phyloP scores from a whole-genome alignment of 1,140 invertebrate species.

The Heliconius nattereri region DNA sequence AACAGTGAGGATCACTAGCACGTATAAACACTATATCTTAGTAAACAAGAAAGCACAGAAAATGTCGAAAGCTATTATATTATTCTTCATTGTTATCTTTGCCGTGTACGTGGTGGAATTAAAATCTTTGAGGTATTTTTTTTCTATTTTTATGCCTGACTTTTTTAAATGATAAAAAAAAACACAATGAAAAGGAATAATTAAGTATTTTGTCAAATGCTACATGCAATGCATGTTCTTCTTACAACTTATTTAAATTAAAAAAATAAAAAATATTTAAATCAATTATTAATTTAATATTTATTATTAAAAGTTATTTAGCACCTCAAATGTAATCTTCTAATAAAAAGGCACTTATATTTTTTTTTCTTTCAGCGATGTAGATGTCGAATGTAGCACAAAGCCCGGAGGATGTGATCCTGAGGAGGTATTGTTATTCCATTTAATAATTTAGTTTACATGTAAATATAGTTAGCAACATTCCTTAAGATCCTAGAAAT shows the following conservation, averaged over 20 bases:
- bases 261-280: too few relatives aligned
- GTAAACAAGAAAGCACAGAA: not conserved
- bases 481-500: too few relatives aligned
- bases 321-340: too few relatives aligned
- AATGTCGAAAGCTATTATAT: not conserved
- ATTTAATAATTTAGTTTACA: too few relatives aligned
- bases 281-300: too few relatives aligned
- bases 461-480: not conserved
- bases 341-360: not conserved
- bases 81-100: not conserved
- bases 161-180: too few relatives aligned
- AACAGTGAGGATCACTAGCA: not conserved
- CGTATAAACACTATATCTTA: not conserved
- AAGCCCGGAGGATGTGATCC: not conserved
- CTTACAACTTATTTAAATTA: too few relatives aligned
- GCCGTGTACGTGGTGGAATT: not conserved
- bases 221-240: too few relatives aligned
- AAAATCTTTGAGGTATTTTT: not conserved
- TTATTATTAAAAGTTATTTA: too few relatives aligned
- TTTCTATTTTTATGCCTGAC: too few relatives aligned
- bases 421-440: not conserved
- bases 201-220: too few relatives aligned
- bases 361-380: not conserved
- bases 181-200: too few relatives aligned
- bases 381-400: not conserved